Evolutionary conservation across 2,113 vertebrate genomes (phyloP), one percentile per base, ranked within the genome.

Genomic region (Otocyon megalotis): DNA sequence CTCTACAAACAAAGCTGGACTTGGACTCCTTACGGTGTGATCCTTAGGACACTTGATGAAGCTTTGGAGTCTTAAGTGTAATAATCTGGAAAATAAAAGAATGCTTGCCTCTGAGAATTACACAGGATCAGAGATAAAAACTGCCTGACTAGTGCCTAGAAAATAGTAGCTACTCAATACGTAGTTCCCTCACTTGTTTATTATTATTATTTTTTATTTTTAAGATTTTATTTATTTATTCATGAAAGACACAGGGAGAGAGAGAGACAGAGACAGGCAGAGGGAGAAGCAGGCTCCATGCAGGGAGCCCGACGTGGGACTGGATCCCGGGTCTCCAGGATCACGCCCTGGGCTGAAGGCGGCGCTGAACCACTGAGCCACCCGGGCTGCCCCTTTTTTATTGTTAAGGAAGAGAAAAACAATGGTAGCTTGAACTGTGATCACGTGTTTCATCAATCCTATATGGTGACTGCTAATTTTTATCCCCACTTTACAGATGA

Each of bases 401-500:
- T 67, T 65, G 30, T 37, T 65, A 53, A 77, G 89, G 69, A 81
- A 32, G 76, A 92, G 14, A n/a, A 32, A 72, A 79, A 63, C 60
- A 43, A 22, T 48, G 87, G 54, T 76, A 79, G 9, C 17, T 58
- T 77, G 87, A 76, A 1, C 15, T 77, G 20, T 79, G 30, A 53
- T 85, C 26, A 19, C 53, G 48, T 82, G 85, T 74, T 8, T 76
- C 32, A 24, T 24, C 17, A 0, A 24, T 87, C 5, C 22, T 85
- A 8, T 35, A 3, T 76, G 11, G 22, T 81, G n/a, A 91, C 43
- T 80, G 50, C 69, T 88, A 28, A 87, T 69, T 90, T 74, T 84
- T 95, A 90, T 48, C 67, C 17, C 35, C 43, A 35, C 88, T 94
- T 97, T 69, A 80, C 17, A 72, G 22, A 30, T 76, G 9, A 88